Base-by-base conservation (phyloP, 2,797 vertebrate genomes). In the Sebastes matsubarae region DNA sequence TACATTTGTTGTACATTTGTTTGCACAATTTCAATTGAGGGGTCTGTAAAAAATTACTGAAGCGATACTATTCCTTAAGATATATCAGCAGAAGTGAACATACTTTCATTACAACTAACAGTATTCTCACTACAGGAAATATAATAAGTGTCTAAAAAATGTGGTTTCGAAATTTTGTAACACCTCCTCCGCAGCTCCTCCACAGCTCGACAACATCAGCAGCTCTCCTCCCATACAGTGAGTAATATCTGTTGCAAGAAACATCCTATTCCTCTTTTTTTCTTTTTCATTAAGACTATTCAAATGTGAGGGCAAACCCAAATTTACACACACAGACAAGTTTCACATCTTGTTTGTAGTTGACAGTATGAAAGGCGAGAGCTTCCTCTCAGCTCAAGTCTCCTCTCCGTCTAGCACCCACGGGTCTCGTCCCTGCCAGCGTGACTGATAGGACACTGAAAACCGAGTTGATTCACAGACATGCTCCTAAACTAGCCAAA, bases 381-480 rank as follows among this genome's bases (percentile, higher is more conserved):
- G 30, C 65, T 68, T 81, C 71, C 72, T 78, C 68, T 67, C 9
- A 67, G 58, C 58, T 79, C 4, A 25, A 25, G 69, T 36, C 66
- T 83, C 74, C 67, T 13, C 27, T 76, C 50, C 0, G 5, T 68
- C 63, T 69, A 71, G 27, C 67, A 61, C 80, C 63, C 55, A 14
- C 0, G 69, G 75, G 87, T 77, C 60, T 83, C 25, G 0, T 75
- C 79, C 64, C 61, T 75, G 60, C 64, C 0, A 57, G 24, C n/a
- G 11, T 76, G 70, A 89, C 66, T 57, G 65, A 90, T 76, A n/a
- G 27, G 61, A 36, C 38, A 2, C 8, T n/a, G 59, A 58, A 87
- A 86, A 79, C 74, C 11, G 16, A 86, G 55, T 65, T 32, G 29
- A 84, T 82, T 83, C 72, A 77, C 29, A 88, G 61, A 78, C 68